Base-by-base conservation (phyloP, 2,888 invertebrate species). In the Adineta ricciae region DNA sequence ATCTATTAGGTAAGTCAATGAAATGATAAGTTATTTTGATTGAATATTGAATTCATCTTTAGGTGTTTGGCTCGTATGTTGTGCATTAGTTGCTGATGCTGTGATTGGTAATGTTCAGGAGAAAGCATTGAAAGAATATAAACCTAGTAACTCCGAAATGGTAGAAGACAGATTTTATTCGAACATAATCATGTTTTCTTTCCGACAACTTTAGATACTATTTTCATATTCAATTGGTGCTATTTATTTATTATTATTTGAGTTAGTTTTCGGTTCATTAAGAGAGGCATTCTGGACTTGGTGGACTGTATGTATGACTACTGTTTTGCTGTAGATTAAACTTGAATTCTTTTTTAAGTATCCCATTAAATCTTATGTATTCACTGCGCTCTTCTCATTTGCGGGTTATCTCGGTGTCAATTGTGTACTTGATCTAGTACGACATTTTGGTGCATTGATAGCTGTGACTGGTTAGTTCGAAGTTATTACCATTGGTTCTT, bases 61-160 rank as follows among this genome's bases (percentile, higher is more conserved):
- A 88, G 93, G 92, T 87, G 89, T 92, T 27, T 84, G 90, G 19
- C 88, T 92, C 88, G 92, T 92, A 87, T 94, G 94, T 0, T 92
- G 94, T 88, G 97, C 97, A 0, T 90, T 98, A 84, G 91, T 96
- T 5, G 97, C 96, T 88, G 97, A 98, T 91, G 97, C 97, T 0
- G 93, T 95, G 19, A 97, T 98, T 87, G 97, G 97, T 36, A 98
- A 98, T 91, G 94, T 97, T 0, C 97, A 98, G 91, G 97, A 98
- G 90, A 96, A 96, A 89, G 94, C 94, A 0, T 83, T 85, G 84
- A 84, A 84, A 36, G 46, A 82, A 41, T 64, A 78, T 49, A 73
- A 83, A 49, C 73, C 85, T 49, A 78, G 73, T n/a, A 85, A 85
- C 54, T 56, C 84, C 4, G 85, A 85, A 84, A 85, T 85, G 85